Evolutionary conservation across 2,113 vertebrate species (phyloP), one percentile per base, ranked within the genome.

Genomic region (Urocolius indicus): DNA sequence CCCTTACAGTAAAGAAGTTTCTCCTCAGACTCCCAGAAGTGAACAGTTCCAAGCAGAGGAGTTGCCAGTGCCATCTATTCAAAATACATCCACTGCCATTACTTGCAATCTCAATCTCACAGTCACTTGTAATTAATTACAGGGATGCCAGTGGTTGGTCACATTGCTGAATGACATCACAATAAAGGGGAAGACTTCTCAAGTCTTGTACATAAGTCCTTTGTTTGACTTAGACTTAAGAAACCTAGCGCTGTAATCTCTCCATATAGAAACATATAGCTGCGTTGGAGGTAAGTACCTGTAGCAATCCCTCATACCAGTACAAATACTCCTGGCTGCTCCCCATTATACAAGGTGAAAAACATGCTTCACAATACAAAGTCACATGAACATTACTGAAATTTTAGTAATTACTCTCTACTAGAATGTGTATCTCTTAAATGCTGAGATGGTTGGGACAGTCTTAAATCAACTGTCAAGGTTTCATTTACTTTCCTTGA

Each of bases 331-430:
- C 76, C 73, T 34, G 45, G 71, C 89, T 96, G 77, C 51, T 92
- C 85, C 95, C 84, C 43, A 36, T 30, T 83, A 93, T 59, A 66
- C 49, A 30, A 77, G 48, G 79, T 92, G 67, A 95, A 76, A 97
- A 95, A 96, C 65, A 32, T 26, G 38, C 55, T 81, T 82, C 88
- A 82, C 82, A 75, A 58, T 49, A 55, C 54, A 97, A 87, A 96
- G 72, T 41, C 88, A 80, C 52, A 88, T 76, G 48, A 94, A 94
- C 66, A 38, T 38, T 30, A 76, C 41, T 90, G 86, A 66, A 95
- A 94, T 94, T 96, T 89, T 55, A 80, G 93, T 94, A 86, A 97
- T 89, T 43, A 86, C 32, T 88, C 78, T 74, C 63, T 63, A 43
- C 52, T 90, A 87, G 84, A 94, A 93, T 23, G 51, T 49, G 68